phyloP scores from a whole-genome alignment of 2,113 vertebrate species.

The Nerophis ophidion region DNA sequence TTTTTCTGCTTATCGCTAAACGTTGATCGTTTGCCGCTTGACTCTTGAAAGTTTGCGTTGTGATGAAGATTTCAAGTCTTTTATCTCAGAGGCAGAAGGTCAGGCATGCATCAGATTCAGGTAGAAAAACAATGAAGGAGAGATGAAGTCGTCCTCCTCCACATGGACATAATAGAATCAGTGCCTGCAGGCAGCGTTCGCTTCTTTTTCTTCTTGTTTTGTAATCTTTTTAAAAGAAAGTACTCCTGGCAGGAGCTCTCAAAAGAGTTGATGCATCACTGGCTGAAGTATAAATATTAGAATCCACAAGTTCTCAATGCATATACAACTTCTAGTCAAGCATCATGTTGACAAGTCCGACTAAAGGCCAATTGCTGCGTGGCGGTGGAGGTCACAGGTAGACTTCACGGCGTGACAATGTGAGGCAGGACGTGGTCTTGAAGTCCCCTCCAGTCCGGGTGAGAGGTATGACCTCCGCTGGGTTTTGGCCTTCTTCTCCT shows the following conservation, averaged over 20 bases:
- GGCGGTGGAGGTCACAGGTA: constrained; percentile 66
- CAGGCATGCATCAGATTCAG: constrained; percentile 63
- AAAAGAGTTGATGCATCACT: constrained; percentile 26
- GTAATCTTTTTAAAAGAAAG: constrained; percentile 31
- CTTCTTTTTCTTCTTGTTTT: constrained; percentile 16
- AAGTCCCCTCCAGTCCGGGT: constrained; percentile 72
- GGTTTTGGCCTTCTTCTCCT: constrained; percentile 56
- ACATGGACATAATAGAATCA: constrained; percentile 31
- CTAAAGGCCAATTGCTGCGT: constrained; percentile 18
- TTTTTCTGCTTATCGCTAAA: neutral
- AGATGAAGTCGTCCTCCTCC: constrained; percentile 50
- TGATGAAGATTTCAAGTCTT: constrained; percentile 22
- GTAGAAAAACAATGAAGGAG: constrained; percentile 31
- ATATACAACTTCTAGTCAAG: constrained; percentile 39
- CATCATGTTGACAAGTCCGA: constrained; percentile 28
- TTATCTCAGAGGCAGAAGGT: constrained; percentile 51
- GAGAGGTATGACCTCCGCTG: constrained; percentile 70
- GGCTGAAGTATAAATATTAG: constrained; percentile 52
- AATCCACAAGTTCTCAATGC: constrained; percentile 50
- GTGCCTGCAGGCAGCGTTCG: constrained; percentile 40
- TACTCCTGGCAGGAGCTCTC: constrained; percentile 23
- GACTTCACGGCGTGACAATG: constrained; percentile 71
- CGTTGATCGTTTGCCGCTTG: constrained; percentile 10
- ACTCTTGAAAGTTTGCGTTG: constrained; percentile 24
- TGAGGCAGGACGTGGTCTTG: constrained; percentile 75